Base-by-base conservation (phyloP, 2,888 invertebrate genomes). In the Sinohyriopsis cumingii region DNA sequence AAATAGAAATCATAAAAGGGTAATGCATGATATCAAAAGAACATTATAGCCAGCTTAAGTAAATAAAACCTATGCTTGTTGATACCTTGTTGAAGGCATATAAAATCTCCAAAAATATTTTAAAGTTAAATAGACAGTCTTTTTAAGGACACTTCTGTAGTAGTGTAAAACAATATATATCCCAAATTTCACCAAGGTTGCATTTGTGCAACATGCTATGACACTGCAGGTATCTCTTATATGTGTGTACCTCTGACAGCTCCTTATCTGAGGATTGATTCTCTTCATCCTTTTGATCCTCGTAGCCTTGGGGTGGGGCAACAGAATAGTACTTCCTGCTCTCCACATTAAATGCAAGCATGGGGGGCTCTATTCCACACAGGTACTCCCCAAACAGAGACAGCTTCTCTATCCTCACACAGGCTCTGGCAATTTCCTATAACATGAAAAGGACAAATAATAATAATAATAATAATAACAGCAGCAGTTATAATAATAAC, bases 351-450 rank as follows among this genome's bases (percentile, higher is more conserved):
- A 86, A 91, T 81, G 94, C 93, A 77, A 96, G 91, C 76, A 96
- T 95, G 0, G 95, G 95, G n/a, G 95, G 95, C 85, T 95, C 95
- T 79, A 95, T 93, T 24, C 96, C 96, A 87, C 95, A 96, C 69
- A 95, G 93, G 91, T 93, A 95, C 89, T 94, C 94, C 55, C 95
- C 95, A 91, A 96, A 95, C 91, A 95, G 94, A 64, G 94, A 92
- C 77, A 96, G 91, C 87, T 94, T 94, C 82, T 93, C 92, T 68
- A 95, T 92, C 77, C 96, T 92, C 71, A 95, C 91, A 78, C 93
- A 93, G 89, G 94, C 93, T 86, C 94, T 94, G 4, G 94, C 94
- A 71, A 93, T 90, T 89, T 95, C 95, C 93, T 93, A 69, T 12
- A 75, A 69, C 63, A 73, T 80, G 0, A 45, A 45, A 1, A 45